These are phyloP conservation scores for Chloroceryle amazona DNA, from an alignment of 2,797 vertebrate genomes.

Conservation along the genomic window DNA sequence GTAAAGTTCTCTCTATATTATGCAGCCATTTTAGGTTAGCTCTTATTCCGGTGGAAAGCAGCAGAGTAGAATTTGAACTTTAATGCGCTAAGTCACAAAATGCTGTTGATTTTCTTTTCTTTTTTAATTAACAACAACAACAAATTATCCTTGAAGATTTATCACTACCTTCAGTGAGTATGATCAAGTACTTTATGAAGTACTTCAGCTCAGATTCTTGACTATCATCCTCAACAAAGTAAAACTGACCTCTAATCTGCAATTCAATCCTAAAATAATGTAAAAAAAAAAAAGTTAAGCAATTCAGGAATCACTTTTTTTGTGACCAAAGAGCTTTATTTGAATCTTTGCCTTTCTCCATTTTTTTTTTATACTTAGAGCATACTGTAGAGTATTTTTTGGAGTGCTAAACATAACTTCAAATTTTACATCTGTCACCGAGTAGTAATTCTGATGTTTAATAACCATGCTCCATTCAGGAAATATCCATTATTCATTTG, in stretches of 20 bases:
- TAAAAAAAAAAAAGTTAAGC: neutral
- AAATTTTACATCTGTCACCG: conserved; percentile 32
- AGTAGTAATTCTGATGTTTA: neutral
- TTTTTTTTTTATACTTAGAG: neutral
- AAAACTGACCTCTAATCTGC: neutral
- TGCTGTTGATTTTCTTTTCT: neutral
- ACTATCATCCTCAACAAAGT: neutral
- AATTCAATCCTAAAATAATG: neutral
- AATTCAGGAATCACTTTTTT: neutral
- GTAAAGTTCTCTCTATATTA: neutral
- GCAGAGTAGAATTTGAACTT: neutral
- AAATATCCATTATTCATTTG: conserved; percentile 58
- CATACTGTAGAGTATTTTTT: neutral
- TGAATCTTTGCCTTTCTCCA: neutral
- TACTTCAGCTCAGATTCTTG: neutral
- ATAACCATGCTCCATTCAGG: neutral
- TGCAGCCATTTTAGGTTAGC: neutral
- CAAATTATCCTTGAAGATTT: neutral
- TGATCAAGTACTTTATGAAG: neutral
- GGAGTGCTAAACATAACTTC: neutral
- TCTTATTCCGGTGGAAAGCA: neutral
- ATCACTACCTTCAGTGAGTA: neutral
- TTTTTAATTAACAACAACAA: neutral
- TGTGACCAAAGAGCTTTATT: neutral
- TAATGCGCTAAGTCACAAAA: neutral